These are phyloP conservation scores for Drosophila fuyamai DNA, from an alignment of 1,140 invertebrate species.

Conservation along the genomic window DNA sequence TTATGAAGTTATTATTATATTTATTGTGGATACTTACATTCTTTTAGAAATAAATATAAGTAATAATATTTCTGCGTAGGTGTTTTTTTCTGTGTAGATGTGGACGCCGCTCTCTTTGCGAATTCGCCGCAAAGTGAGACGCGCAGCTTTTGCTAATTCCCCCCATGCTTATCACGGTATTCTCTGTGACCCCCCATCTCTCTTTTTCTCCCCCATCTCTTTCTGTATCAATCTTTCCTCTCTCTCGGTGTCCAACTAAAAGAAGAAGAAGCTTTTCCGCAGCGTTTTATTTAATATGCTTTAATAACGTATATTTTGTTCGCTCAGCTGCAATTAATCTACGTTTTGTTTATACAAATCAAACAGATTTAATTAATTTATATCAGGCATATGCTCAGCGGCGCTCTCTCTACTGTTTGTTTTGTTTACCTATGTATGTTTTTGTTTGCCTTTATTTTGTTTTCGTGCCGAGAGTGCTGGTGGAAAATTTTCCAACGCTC, in stretches of 20 bases:
- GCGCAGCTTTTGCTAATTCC: constrained; percentile 53
- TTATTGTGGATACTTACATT: no score
- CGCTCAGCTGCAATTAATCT: constrained; percentile 40
- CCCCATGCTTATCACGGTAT: constrained; percentile 49
- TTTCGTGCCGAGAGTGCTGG: constrained; percentile 57
- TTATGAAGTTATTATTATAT: no score
- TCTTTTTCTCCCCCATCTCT: not conserved
- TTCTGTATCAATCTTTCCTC: not conserved
- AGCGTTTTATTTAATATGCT: constrained; percentile 49
- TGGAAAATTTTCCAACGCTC: constrained; percentile 79
- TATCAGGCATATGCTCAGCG: constrained; percentile 8
- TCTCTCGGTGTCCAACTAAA: constrained; percentile 14
- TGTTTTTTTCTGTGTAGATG: constrained; percentile 14
- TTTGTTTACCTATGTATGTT: constrained; percentile 66
- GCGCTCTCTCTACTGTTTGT: constrained; percentile 29
- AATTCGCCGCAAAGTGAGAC: constrained; percentile 72
- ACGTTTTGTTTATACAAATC: constrained; percentile 51
- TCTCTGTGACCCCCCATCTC: not conserved
- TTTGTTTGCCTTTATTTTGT: constrained; percentile 41
- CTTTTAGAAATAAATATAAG: no score
- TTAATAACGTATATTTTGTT: constrained; percentile 34
- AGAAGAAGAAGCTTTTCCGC: constrained; percentile 18
- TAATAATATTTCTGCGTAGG: no score
- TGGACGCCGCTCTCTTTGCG: constrained; percentile 9
- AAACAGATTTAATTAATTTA: constrained; percentile 58